Base-by-base conservation (phyloP, 2,113 vertebrate genomes). In the Ctenomys sociabilis region DNA sequence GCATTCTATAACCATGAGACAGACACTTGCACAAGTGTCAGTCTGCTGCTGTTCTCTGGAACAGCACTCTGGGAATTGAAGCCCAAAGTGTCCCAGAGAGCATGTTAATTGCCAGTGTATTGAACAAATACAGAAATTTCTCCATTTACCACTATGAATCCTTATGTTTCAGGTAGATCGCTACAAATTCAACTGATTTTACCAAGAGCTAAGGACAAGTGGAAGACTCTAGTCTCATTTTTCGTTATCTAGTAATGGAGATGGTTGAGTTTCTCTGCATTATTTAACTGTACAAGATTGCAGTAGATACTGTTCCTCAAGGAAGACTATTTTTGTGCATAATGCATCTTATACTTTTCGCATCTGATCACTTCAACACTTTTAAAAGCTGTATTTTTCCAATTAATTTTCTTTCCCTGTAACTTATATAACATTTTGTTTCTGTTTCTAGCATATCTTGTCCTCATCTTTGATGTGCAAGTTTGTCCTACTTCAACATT, bases 201-300 rank as follows among this genome's bases (percentile, higher is more conserved):
- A 13, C 40, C 12, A 45, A 8, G 13, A 49, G 26, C 26, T 5
- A 45, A 26, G 6, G 5, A 0, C 1, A 2, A 77, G 24, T 13
- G 26, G 43, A 14, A 13, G 26, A 77, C 37, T 30, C 22, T 12
- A 30, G 13, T 7, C 40, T 45, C 2, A 45, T 77, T 14, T 30
- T 30, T 70, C 32, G 2, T 6, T 7, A 26, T 3, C 45, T 13
- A 30, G 0, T 3, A 2, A 77, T 45, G 26, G 13, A 16, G 12
- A 28, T 77, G 13, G 37, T 45, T 17, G 0, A 16, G 26, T 45
- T 14, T 30, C 9, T 43, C 14, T 30, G 43, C 26, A 45, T 12
- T 4, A 7, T 11, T 28, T 45, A 45, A 45, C 45, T 77, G 13
- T 16, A 30, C 13, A 7, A 45, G 13, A 45, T 45, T 45, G 12